phyloP scores from a whole-genome alignment of 2,113 vertebrate species.

The Tretioscincus oriximinensis region DNA sequence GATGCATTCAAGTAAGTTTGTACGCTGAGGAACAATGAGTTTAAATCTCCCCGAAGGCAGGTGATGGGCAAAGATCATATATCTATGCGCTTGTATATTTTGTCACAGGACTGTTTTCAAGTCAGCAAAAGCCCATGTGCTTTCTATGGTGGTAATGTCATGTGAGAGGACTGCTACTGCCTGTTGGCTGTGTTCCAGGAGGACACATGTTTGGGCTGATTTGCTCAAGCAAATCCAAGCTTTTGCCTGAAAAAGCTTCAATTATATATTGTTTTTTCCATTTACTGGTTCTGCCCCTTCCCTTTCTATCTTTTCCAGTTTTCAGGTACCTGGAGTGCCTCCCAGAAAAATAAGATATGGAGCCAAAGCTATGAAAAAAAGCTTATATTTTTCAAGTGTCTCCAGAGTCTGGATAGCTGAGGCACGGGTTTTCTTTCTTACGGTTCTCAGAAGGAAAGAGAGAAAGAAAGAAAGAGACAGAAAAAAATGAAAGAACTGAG shows the following conservation, averaged over 20 bases:
- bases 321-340: conserved; percentile 67
- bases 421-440: conserved; percentile 41
- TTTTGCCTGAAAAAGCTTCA: conserved; percentile 49
- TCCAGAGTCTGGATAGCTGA: conserved; percentile 35
- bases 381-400: conserved; percentile 30
- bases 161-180: not conserved
- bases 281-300: not conserved
- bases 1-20: not conserved
- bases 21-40: not conserved
- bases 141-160: not conserved
- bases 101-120: not conserved
- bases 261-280: conserved; percentile 47
- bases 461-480: not conserved
- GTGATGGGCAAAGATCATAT: not conserved
- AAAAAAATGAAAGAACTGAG: not conserved
- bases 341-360: conserved; percentile 62
- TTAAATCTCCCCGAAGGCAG: not conserved
- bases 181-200: conserved; percentile 36
- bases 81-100: not conserved
- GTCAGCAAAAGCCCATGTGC: not conserved
- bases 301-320: conserved; percentile 56
- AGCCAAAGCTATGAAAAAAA: conserved; percentile 43
- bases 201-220: conserved; percentile 46
- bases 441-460: conserved; percentile 20
- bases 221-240: conserved; percentile 57